phyloP scores from a whole-genome alignment of 2,888 invertebrate species.

The Pyrocoelia pectoralis region DNA sequence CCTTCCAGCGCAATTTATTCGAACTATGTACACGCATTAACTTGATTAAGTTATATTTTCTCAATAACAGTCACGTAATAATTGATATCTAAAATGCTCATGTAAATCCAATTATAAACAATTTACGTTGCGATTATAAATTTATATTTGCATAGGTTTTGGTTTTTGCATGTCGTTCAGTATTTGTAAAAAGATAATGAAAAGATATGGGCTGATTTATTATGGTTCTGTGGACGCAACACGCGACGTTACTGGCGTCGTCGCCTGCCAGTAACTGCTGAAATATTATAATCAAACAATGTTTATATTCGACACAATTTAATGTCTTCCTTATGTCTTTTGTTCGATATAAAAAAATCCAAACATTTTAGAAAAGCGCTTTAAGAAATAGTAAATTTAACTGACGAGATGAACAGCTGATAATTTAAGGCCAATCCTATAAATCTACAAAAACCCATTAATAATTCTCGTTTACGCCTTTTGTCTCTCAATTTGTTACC shows the following conservation, averaged over 20 bases:
- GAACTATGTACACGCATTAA: neutral
- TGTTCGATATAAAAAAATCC: conserved; percentile 4
- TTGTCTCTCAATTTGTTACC: conserved; percentile 23
- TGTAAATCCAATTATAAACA: conserved; percentile 56
- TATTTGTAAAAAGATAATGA: conserved; percentile 41
- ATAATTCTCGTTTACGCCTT: conserved; percentile 15
- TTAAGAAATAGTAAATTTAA: conserved; percentile 3
- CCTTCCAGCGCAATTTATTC: neutral
- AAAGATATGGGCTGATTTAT: conserved; percentile 45
- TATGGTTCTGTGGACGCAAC: conserved; percentile 39
- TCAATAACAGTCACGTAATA: conserved; percentile 52
- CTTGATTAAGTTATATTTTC: conserved; percentile 45
- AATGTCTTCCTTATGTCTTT: conserved; percentile 6
- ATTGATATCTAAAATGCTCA: conserved; percentile 52
- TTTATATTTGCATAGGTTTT: conserved; percentile 39
- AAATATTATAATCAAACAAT: conserved; percentile 20
- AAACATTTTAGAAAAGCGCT: neutral
- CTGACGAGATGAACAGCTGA: conserved; percentile 3
- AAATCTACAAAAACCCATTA: conserved; percentile 17
- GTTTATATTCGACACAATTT: conserved; percentile 8
- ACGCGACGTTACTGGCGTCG: conserved; percentile 40
- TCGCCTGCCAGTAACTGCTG: conserved; percentile 13
- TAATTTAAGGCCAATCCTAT: conserved; percentile 15
- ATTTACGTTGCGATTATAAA: conserved; percentile 54
- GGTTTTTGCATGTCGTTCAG: conserved; percentile 24